Base-by-base conservation (phyloP, 2,797 vertebrate genomes). In the Liasis olivaceus region DNA sequence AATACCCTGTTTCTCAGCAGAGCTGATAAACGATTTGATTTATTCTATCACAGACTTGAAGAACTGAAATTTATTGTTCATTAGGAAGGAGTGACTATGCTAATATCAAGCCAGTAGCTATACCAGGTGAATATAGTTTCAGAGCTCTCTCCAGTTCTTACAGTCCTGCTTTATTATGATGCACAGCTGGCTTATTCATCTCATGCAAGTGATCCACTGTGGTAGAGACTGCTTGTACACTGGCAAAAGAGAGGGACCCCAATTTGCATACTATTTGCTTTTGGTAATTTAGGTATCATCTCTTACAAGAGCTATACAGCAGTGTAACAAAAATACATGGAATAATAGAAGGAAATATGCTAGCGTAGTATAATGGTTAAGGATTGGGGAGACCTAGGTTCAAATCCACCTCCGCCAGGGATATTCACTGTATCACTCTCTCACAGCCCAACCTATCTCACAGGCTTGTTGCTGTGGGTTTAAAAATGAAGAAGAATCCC, bases 41-140 rank as follows among this genome's bases (percentile, higher is more conserved):
- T 0, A 63, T 94, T 95, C 95, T 93, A 64, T 87, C 91, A 84
- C 51, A 87, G 90, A 56, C 2, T 69, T 14, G 7, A 72, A 64
- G 87, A 87, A 87, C 13, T 87, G 51, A 69, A 90, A 2, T 5
- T 89, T 77, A 42, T 89, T 89, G 87, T 93, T 94, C 90, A 91
- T 95, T 94, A 89, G 54, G 91, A 81, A 91, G 85, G 89, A 94
- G 60, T 91, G 0, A 84, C 66, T 77, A 13, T 87, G 69, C 15
- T 91, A 64, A 63, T 9, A 90, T 85, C n/a, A 91, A 4, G 63
- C 22, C 62, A 89, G 36, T 56, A 91, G 63, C 62, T 26, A 85
- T 47, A 91, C 84, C 15, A 94, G 0, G 4, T 93, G 93, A 85
- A 87, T 91, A 66, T 56, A 72, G 91, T 87, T 94, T 90, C 47